phyloP scores from a whole-genome alignment of 2,888 invertebrate genomes.

The Sicus ferrugineus region DNA sequence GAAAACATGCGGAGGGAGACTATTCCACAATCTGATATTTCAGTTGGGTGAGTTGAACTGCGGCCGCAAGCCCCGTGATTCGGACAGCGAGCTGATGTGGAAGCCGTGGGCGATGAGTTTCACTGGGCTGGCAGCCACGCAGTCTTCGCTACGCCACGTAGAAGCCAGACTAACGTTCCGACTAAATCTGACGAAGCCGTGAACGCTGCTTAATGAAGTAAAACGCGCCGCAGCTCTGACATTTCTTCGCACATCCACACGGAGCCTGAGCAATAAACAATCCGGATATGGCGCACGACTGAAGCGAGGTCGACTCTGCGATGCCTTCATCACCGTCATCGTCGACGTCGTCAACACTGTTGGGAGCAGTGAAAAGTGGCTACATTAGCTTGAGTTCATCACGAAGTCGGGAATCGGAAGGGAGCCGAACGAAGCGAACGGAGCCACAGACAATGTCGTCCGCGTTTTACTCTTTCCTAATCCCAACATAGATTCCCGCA shows the following conservation, averaged over 20 bases:
- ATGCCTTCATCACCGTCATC: not conserved
- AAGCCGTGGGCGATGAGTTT: too few relatives aligned
- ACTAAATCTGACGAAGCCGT: not conserved
- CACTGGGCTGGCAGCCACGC: too few relatives aligned
- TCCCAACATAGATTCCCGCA: too few relatives aligned
- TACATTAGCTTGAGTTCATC: too few relatives aligned
- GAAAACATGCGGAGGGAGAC: not conserved
- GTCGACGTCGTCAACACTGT: not conserved
- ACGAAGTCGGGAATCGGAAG: too few relatives aligned
- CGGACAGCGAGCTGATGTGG: not conserved
- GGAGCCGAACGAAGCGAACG: too few relatives aligned
- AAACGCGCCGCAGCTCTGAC: conserved; percentile 38
- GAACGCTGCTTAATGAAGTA: conserved; percentile 40
- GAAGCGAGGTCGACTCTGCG: not conserved
- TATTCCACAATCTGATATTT: not conserved
- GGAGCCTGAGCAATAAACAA: not conserved
- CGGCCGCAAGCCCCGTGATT: not conserved
- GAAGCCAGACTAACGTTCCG: not conserved
- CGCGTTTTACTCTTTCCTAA: too few relatives aligned
- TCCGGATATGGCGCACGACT: not conserved
- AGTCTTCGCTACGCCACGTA: too few relatives aligned
- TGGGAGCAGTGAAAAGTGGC: too few relatives aligned
- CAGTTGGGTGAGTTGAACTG: not conserved
- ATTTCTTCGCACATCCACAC: not conserved
- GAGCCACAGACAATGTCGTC: too few relatives aligned